Evolutionary conservation across 1,140 invertebrate genomes (phyloP).

Genomic region (Batillaria attramentaria): DNA sequence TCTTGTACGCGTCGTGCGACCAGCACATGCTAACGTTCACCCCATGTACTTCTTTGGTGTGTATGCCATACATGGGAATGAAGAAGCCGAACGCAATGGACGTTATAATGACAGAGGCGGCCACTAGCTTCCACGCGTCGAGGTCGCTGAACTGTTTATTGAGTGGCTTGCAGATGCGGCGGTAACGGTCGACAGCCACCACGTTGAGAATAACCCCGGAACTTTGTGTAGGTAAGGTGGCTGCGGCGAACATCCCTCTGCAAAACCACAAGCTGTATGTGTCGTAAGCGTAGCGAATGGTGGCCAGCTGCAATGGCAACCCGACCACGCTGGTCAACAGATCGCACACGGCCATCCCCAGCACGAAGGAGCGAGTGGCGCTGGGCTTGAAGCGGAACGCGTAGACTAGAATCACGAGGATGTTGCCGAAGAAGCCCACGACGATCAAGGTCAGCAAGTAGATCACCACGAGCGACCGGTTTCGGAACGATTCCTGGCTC

Average conservation of each 20-base stretch:
- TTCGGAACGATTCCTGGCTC: neutral
- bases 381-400: neutral
- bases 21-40: neutral
- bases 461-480: constrained; percentile 10
- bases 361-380: constrained; percentile 12
- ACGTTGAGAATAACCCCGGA: constrained; percentile 33
- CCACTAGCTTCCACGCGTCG: constrained; percentile 32
- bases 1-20: neutral
- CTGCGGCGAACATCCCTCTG: neutral
- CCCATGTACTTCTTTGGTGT: neutral
- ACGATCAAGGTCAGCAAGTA: constrained; percentile 29
- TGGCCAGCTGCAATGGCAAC: constrained; percentile 29
- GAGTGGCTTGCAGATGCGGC: constrained; percentile 37
- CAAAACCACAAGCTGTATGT: constrained; percentile 4
- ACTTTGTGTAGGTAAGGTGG: constrained; percentile 1
- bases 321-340: constrained; percentile 8
- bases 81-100: constrained; percentile 11
- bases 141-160: constrained; percentile 36
- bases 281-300: constrained; percentile 21
- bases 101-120: constrained; percentile 7
- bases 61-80: neutral
- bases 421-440: constrained; percentile 13
- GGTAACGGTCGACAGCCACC: constrained; percentile 42
- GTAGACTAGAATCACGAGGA: constrained; percentile 19
- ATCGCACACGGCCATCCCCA: constrained; percentile 11